Percentiles rank a stretch among this genome's conserved stretches.
phyloP scores from a whole-genome alignment of 2,888 invertebrate genomes.

The Ochlodes sylvanus region DNA sequence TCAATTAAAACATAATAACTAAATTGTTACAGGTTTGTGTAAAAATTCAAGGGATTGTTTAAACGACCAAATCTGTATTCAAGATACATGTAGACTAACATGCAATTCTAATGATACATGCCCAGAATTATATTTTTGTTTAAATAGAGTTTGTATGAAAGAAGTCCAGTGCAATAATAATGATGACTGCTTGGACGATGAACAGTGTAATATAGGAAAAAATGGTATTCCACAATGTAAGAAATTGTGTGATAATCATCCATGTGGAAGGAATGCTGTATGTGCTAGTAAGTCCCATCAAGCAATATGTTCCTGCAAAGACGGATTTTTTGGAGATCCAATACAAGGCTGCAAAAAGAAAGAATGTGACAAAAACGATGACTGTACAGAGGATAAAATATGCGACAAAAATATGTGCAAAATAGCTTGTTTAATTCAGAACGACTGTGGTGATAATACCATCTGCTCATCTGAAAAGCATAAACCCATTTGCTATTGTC shows the following conservation, averaged over 20 bases:
- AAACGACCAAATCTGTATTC: conserved; percentile 93
- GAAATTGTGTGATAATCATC: conserved; percentile 89
- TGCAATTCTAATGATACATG: conserved; percentile 92
- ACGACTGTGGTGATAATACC: conserved; percentile 94
- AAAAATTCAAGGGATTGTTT: conserved; percentile 93
- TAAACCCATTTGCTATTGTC: conserved; percentile 90
- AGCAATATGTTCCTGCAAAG: conserved; percentile 91
- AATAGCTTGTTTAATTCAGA: conserved; percentile 93
- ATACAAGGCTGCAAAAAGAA: conserved; percentile 92
- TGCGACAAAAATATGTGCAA: conserved; percentile 94
- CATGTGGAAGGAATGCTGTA: conserved; percentile 93
- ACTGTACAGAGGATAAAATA: conserved; percentile 93
- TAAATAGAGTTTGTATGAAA: conserved; percentile 93
- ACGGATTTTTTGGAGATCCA: conserved; percentile 93
- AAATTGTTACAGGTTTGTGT: conserved; percentile 86
- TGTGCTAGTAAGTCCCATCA: conserved; percentile 90
- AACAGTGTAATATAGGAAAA: conserved; percentile 88
- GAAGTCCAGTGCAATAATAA: conserved; percentile 90
- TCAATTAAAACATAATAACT: too few relatives aligned
- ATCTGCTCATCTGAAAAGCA: conserved; percentile 94
- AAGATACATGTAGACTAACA: conserved; percentile 93
- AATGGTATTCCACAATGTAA: conserved; percentile 91
- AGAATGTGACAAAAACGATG: conserved; percentile 89
- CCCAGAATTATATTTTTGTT: conserved; percentile 93
- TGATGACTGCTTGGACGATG: conserved; percentile 89